phyloP scores from a whole-genome alignment of 2,888 invertebrate species.

The Sarcophaga carnaria region DNA sequence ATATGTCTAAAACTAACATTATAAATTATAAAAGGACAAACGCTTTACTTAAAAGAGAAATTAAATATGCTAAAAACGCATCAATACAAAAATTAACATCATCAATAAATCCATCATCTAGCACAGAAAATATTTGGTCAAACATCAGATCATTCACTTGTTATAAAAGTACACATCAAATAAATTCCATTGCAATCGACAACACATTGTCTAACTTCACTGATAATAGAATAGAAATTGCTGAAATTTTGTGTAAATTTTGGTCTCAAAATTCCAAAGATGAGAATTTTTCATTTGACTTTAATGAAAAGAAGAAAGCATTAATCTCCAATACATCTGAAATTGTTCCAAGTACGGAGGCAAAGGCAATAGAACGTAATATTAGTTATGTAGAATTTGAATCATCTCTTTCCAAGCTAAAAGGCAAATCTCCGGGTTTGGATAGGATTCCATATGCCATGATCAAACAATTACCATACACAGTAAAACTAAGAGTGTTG shows the following conservation, averaged over 20 bases:
- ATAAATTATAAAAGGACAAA: slow-evolving; percentile 3
- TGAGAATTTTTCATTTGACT: neutral
- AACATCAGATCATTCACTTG: neutral
- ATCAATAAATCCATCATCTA: neutral
- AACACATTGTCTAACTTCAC: neutral
- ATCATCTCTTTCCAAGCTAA: too few species aligned
- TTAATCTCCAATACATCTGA: neutral
- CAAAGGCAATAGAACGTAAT: neutral
- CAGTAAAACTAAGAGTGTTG: too few species aligned
- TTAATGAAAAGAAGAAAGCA: neutral
- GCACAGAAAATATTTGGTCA: slow-evolving; percentile 2
- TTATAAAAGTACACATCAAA: neutral
- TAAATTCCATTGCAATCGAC: neutral
- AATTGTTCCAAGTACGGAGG: neutral
- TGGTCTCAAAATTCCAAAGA: neutral
- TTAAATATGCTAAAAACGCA: slow-evolving; percentile 2
- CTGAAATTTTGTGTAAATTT: neutral
- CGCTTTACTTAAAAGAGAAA: slow-evolving; percentile 1
- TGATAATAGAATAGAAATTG: neutral
- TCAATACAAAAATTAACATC: neutral
- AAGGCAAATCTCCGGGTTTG: too few species aligned
- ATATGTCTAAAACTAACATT: neutral
- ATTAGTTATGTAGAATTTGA: neutral
- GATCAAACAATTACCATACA: too few species aligned
- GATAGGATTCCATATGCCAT: too few species aligned